phyloP scores from a whole-genome alignment of 1,140 invertebrate genomes.

The Varroa destructor region DNA sequence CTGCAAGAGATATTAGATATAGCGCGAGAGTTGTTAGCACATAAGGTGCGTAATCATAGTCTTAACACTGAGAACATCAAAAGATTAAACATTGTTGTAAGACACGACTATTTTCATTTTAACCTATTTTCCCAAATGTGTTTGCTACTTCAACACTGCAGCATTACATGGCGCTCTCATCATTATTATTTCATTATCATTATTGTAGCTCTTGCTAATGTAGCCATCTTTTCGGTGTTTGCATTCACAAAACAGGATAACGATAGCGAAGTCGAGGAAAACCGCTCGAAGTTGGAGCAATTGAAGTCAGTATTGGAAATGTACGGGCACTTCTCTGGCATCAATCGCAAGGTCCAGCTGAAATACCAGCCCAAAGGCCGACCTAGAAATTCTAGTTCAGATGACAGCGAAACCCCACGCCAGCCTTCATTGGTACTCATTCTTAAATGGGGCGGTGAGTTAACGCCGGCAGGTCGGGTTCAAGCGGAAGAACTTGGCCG shows the following conservation, averaged over 20 bases:
- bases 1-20: constrained; percentile 56
- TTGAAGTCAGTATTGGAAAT: constrained; percentile 96
- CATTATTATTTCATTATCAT: too few relatives aligned
- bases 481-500: constrained; percentile 94
- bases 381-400: constrained; percentile 78
- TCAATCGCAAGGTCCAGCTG: constrained; percentile 98
- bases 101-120: too few relatives aligned
- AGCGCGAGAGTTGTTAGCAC: constrained; percentile 36
- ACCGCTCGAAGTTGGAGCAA: constrained; percentile 90
- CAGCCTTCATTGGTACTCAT: constrained; percentile 86
- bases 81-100: too few relatives aligned
- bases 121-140: too few relatives aligned
- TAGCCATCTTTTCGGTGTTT: too few relatives aligned
- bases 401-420: constrained; percentile 75
- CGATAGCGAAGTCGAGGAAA: constrained; percentile 87
- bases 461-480: constrained; percentile 90
- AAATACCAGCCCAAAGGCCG: constrained; percentile 94
- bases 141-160: too few relatives aligned
- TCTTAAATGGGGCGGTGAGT: constrained; percentile 96
- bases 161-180: too few relatives aligned
- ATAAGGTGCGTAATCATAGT: constrained; percentile 32
- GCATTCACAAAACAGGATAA: constrained; percentile 44
- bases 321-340: constrained; percentile 99
- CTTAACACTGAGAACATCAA: background rate
- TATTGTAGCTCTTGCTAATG: too few relatives aligned